A percentile compares a stretch with the other conserved stretches of the same genome.
These are phyloP conservation scores for Potamarius usumacintae DNA, from an alignment of 2,113 vertebrate genomes.

Conservation along the genomic window DNA sequence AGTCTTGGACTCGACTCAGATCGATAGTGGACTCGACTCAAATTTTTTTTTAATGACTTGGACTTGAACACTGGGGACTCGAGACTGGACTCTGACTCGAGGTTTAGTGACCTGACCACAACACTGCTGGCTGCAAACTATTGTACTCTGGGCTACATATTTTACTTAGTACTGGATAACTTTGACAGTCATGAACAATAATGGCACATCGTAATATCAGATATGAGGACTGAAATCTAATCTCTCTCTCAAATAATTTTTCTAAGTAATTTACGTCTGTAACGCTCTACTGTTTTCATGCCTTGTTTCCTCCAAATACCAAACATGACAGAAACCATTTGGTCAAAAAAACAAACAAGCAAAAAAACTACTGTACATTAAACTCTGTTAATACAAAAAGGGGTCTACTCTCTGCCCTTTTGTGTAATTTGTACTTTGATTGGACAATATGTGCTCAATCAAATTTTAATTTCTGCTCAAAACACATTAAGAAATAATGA, in stretches of 20 bases:
- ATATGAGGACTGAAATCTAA: not conserved
- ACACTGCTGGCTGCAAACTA: not conserved
- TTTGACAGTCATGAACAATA: not conserved
- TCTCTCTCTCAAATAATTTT: no score
- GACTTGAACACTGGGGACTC: no score
- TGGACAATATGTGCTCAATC: not conserved
- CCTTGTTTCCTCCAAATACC: not conserved
- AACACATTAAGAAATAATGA: not conserved
- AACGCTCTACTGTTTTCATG: not conserved
- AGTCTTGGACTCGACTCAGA: no score
- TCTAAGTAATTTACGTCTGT: not conserved
- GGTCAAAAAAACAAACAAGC: not conserved
- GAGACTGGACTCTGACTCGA: no score
- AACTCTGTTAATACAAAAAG: not conserved
- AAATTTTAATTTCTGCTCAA: not conserved
- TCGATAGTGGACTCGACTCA: no score
- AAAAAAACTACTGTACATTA: not conserved
- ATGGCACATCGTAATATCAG: not conserved
- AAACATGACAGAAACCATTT: not conserved
- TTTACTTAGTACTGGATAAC: not conserved
- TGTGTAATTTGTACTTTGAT: not conserved
- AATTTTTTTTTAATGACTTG: no score
- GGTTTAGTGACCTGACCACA: no score
- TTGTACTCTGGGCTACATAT: not conserved
- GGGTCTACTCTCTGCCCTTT: not conserved